Conservation (phyloP, 2,113 vertebrate species). For the Heliornis fulica region DNA sequence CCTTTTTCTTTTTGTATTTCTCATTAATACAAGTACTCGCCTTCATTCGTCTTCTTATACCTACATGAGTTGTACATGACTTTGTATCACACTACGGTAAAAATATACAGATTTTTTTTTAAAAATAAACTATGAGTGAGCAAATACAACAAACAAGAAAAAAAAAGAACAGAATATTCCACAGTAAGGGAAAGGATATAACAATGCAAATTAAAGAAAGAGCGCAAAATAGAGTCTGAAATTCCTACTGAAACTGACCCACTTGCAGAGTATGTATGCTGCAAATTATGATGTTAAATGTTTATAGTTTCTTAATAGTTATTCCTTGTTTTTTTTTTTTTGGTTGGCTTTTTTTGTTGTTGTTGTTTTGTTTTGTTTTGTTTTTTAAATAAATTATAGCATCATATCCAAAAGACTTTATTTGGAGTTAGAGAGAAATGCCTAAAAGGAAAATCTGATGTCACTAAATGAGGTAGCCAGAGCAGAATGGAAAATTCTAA, state of each 20-base stretch:
- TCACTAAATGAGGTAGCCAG: background rate
- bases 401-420: background rate
- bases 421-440: background rate
- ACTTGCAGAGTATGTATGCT: background rate
- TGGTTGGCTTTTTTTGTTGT: no score
- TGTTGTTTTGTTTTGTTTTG: no score
- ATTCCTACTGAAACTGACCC: background rate
- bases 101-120: background rate
- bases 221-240: background rate
- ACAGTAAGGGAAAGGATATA: background rate
- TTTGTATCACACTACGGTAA: background rate
- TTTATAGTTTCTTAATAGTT: background rate
- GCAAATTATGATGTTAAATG: background rate
- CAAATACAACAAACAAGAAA: background rate
- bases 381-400: background rate
- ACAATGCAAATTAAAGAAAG: background rate
- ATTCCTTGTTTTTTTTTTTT: no score
- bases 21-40: background rate
- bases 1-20: background rate
- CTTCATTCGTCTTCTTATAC: background rate
- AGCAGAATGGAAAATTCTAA: background rate
- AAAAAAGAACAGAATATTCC: background rate
- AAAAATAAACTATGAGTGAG: background rate
- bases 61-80: background rate
- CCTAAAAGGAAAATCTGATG: background rate